phyloP scores from a whole-genome alignment of 2,888 invertebrate genomes.

The Mesochorus sp. region DNA sequence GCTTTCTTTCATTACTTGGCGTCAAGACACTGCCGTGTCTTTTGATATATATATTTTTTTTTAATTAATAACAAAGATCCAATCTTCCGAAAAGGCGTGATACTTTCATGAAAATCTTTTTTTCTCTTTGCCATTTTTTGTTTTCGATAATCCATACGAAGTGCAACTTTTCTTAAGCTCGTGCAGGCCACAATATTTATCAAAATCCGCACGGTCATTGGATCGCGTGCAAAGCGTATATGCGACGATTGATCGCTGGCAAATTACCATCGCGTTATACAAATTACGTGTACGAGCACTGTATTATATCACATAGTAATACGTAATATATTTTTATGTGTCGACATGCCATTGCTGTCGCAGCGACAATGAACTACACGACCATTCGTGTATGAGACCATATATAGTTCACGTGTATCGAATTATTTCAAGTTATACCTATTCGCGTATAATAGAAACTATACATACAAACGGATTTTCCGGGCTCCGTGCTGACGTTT shows the following conservation, averaged over 20 bases:
- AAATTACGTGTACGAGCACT: conserved; percentile 47
- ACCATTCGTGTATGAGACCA: conserved; percentile 32
- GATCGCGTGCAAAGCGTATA: conserved; percentile 44
- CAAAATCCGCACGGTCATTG: conserved; percentile 1
- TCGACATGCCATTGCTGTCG: conserved; percentile 18
- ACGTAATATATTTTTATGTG: conserved; percentile 32
- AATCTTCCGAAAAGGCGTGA: neutral
- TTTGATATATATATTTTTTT: too few species aligned
- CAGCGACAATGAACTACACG: neutral
- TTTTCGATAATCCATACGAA: conserved; percentile 34
- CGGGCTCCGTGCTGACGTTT: conserved; percentile 4
- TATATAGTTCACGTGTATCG: conserved; percentile 24
- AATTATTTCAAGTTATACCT: conserved; percentile 19
- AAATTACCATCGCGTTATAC: conserved; percentile 56
- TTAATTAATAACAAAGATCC: too few species aligned
- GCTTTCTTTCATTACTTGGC: too few species aligned
- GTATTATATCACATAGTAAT: conserved; percentile 18
- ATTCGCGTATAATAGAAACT: conserved; percentile 24
- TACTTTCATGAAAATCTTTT: conserved; percentile 8
- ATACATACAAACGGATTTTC: neutral
- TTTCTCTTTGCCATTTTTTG: neutral
- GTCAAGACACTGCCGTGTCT: too few species aligned
- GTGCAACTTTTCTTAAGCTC: neutral
- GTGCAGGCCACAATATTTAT: neutral
- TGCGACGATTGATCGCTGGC: conserved; percentile 54